Percentiles rank a stretch among this genome's conserved stretches.
Conservation (phyloP, 2,888 invertebrate genomes). For the Phortica magna region DNA sequence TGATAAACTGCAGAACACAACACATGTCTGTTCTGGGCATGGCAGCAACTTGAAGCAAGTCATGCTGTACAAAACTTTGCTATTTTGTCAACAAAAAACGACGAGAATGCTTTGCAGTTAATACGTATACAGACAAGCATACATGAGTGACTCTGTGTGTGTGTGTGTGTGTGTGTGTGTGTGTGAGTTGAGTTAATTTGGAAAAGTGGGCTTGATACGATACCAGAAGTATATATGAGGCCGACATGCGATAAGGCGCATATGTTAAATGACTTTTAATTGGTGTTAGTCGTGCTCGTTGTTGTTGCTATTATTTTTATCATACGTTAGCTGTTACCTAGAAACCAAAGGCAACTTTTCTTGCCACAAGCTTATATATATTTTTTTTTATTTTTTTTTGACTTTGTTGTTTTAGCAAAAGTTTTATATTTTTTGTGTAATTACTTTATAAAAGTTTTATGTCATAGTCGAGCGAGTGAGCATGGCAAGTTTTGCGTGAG, state of each 20-base stretch:
- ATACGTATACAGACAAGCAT: background rate
- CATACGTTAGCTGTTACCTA: background rate
- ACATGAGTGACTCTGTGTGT: background rate
- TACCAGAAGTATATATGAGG: constrained; percentile 37
- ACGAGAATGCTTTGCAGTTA: background rate
- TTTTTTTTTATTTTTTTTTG: background rate
- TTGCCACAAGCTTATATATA: background rate
- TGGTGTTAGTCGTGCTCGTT: constrained; percentile 31
- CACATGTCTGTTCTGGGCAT: background rate
- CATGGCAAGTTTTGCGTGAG: constrained; percentile 1
- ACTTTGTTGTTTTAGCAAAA: constrained; percentile 2
- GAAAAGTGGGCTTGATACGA: constrained; percentile 8
- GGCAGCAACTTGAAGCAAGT: background rate
- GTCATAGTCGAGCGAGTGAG: constrained; percentile 14
- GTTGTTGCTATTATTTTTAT: constrained; percentile 9
- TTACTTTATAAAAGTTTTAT: constrained; percentile 17
- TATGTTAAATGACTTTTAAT: constrained; percentile 39
- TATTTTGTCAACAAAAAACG: background rate
- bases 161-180: constrained; percentile 38
- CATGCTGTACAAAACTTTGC: background rate
- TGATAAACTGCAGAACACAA: background rate
- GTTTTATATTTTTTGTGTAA: constrained; percentile 1
- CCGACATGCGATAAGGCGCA: constrained; percentile 33
- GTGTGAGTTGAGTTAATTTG: constrained; percentile 51
- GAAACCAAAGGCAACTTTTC: background rate